Evolutionary conservation across 2,888 invertebrate species (phyloP).

Genomic region (Nephrotoma flavescens): DNA sequence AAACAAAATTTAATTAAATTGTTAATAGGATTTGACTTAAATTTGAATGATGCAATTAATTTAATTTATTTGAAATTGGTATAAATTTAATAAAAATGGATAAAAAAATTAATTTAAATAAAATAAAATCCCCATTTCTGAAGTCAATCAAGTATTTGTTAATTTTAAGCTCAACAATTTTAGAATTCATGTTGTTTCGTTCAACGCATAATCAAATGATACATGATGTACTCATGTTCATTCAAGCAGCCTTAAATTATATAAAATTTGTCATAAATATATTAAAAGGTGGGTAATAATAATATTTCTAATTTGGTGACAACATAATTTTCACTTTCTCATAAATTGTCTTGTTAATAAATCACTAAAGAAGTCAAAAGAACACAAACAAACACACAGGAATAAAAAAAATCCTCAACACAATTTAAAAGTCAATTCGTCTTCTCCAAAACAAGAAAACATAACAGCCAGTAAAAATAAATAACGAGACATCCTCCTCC

Average conservation of each 20-base stretch:
- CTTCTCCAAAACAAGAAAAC: neutral
- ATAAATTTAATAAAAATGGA: too few relatives aligned
- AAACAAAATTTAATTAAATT: too few relatives aligned
- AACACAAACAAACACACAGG: neutral
- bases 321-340: neutral
- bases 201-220: too few relatives aligned
- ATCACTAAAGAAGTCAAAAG: neutral
- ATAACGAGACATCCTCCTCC: neutral
- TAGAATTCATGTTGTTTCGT: constrained; percentile 6
- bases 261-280: neutral
- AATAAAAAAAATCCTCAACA: neutral
- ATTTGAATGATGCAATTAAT: too few relatives aligned
- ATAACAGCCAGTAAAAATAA: neutral
- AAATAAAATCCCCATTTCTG: too few relatives aligned
- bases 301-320: neutral
- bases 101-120: too few relatives aligned
- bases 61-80: too few relatives aligned
- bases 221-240: too few relatives aligned
- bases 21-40: too few relatives aligned
- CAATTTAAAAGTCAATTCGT: neutral
- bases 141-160: too few relatives aligned
- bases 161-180: too few relatives aligned
- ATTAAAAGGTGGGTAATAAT: neutral
- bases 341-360: neutral
- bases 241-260: too few relatives aligned